A percentile compares a stretch with the other conserved stretches of the same genome.
These are phyloP conservation scores for Drosophila incognita DNA, from an alignment of 2,888 invertebrate species.

Conservation along the genomic window DNA sequence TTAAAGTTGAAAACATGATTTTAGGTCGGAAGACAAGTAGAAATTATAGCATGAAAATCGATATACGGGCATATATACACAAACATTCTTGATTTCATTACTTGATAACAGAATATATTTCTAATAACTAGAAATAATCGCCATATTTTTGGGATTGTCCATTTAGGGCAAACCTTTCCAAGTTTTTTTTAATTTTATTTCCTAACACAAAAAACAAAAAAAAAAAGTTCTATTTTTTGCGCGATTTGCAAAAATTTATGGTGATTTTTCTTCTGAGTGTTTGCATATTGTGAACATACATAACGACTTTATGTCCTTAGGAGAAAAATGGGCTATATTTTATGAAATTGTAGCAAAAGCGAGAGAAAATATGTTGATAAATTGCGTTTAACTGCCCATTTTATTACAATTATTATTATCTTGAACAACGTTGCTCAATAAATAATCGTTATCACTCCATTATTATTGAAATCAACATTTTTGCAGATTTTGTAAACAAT, in stretches of 20 bases:
- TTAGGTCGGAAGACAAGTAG: too few species aligned
- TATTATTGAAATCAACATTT: background rate
- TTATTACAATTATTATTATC: background rate
- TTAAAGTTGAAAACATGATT: too few species aligned
- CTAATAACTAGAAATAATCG: background rate
- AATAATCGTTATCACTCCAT: conserved; percentile 37
- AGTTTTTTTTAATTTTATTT: background rate
- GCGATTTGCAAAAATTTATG: background rate
- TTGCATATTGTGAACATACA: background rate
- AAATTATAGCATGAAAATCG: too few species aligned
- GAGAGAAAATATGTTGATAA: conserved; percentile 36
- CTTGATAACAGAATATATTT: background rate
- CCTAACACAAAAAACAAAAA: too few species aligned
- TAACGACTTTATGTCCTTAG: background rate
- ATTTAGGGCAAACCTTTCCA: background rate
- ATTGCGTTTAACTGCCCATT: conserved; percentile 40
- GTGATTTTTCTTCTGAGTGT: background rate
- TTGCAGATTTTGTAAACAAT: background rate
- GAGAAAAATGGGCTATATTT: background rate
- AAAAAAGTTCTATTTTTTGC: fast-evolving
- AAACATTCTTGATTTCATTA: background rate
- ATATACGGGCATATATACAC: too few species aligned
- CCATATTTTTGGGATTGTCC: background rate
- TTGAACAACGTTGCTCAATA: conserved; percentile 16
- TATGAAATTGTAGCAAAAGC: conserved; percentile 8